Conservation (phyloP, 35 echinoderm and acorn worm species). For the Anneissia japonica region DNA sequence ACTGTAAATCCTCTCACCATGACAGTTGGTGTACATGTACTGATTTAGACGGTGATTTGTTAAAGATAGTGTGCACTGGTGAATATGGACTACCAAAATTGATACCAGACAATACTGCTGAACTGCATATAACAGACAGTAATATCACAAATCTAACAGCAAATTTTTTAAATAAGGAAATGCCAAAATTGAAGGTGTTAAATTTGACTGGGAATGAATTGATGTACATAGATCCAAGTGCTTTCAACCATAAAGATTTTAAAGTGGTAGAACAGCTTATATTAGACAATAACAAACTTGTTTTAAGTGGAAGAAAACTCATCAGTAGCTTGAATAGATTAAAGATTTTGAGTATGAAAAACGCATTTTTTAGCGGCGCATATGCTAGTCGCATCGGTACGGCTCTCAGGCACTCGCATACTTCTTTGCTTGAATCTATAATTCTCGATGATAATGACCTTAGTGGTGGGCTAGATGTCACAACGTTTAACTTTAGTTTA, state of each 20-base stretch:
- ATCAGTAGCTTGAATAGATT: background rate
- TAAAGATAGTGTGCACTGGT: background rate
- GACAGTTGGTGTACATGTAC: background rate
- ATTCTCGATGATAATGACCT: background rate
- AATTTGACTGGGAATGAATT: background rate
- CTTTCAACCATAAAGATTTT: background rate
- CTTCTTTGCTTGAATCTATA: background rate
- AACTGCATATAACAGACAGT: background rate
- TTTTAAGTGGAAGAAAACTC: background rate
- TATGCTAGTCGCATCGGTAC: background rate
- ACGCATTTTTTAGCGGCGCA: background rate
- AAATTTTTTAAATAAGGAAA: background rate
- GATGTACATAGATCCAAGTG: background rate
- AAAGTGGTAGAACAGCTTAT: background rate
- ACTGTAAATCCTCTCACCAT: background rate
- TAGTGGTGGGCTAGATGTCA: background rate
- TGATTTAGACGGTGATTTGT: background rate
- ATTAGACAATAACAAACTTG: background rate
- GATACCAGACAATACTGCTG: background rate
- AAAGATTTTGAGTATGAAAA: background rate
- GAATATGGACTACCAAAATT: background rate
- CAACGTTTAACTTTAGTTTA: background rate
- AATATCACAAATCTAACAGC: background rate
- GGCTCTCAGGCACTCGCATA: background rate
- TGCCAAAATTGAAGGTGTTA: background rate